Evolutionary conservation across 1,140 invertebrate genomes (phyloP), one percentile per base, ranked within the genome.

Genomic region (Babylonia areolata): DNA sequence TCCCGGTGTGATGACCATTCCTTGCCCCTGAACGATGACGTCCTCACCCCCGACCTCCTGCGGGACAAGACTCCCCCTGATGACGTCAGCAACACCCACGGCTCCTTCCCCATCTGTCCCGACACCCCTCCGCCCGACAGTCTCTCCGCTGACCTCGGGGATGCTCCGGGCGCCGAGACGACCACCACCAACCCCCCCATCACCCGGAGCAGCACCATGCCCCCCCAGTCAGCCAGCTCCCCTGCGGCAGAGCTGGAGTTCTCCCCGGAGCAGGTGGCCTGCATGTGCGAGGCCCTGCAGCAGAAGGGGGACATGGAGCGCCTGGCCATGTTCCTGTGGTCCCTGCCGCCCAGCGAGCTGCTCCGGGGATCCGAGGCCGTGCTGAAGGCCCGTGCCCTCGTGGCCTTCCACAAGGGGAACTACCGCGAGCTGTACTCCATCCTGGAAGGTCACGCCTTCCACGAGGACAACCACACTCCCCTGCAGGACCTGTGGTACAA

Each of bases 181-280:
- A 84, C 85, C 75, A 78, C 33, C 81, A 85, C 78, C 64, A 82
- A 42, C 58, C 81, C 35, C 54, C 37, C 58, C 84, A 82, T 54
- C 64, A 33, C 17, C 40, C 54, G 28, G 23, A 85, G 35, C 79
- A 87, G 80, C 64, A 86, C 42, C 73, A 84, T 31, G 39, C 28
- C 33, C 20, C 28, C 33, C 20, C n/a, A 39, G 6, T 46, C 33
- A 28, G 39, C 87, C 35, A 81, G 77, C 39, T 88, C 86, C 51
- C 85, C 86, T 5, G 85, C 79, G n/a, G n/a, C n/a, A 40, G 85
- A 77, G 23, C 87, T 89, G 42, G 91, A 93, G 51, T 42, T 91
- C 95, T 99, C 98, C 86, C 98, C 99, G 95, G 98, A 99, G 95
- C 98, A 99, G 94, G 98, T 99, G 88, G 98, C 98, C 82, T 99